Percentiles rank a stretch among this genome's conserved stretches.
phyloP scores from a whole-genome alignment of 2,888 invertebrate species.

The Eilema depressum region DNA sequence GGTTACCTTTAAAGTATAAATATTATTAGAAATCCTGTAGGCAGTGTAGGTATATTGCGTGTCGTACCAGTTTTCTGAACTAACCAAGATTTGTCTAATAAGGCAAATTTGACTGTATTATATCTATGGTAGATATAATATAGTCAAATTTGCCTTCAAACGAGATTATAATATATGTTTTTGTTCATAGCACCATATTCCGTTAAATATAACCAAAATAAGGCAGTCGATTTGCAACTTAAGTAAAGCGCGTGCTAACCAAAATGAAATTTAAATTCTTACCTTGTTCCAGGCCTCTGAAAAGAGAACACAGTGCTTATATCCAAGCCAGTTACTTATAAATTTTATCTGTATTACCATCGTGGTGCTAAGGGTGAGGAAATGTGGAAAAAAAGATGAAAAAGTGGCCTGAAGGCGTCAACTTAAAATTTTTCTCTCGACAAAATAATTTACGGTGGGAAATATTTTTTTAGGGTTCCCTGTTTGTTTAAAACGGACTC shows the following conservation, averaged over 20 bases:
- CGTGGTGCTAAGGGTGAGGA: slow-evolving; percentile 27
- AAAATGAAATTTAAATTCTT: slow-evolving; percentile 3
- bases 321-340: slow-evolving; percentile 38
- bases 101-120: too few species aligned
- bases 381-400: slow-evolving; percentile 26
- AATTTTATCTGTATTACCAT: slow-evolving; percentile 44
- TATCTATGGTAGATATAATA: too few species aligned
- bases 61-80: too few species aligned
- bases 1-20: too few species aligned
- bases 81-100: too few species aligned
- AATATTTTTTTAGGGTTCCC: slow-evolving; percentile 40
- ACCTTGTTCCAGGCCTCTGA: slow-evolving; percentile 11
- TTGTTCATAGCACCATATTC: too few species aligned
- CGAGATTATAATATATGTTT: too few species aligned
- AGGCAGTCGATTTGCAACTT: background rate
- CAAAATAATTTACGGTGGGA: slow-evolving; percentile 45
- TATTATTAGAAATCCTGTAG: too few species aligned
- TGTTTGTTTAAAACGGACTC: slow-evolving; percentile 34
- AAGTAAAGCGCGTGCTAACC: background rate
- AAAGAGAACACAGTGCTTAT: slow-evolving; percentile 21
- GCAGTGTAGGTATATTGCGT: too few species aligned
- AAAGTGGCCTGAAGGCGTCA: slow-evolving; percentile 39
- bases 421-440: slow-evolving; percentile 36
- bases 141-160: too few species aligned
- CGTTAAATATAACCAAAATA: background rate